Evolutionary conservation across 2,888 invertebrate genomes (phyloP).

Genomic region (Himalopsyche kuldschensis): DNA sequence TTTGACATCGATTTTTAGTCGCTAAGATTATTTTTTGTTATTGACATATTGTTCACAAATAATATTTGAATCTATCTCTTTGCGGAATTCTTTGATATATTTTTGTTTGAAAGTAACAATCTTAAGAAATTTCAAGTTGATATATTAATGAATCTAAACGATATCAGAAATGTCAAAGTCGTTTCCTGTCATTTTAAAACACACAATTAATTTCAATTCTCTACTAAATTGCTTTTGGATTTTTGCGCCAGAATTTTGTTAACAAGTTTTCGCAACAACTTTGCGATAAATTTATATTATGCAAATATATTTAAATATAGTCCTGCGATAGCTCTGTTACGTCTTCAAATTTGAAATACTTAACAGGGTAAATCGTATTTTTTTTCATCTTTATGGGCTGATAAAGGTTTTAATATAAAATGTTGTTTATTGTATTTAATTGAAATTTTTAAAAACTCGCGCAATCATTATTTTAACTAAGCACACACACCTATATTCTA

Average conservation of each 20-base stretch:
- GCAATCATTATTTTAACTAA: too few relatives aligned
- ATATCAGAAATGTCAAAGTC: background rate
- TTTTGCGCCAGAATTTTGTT: background rate
- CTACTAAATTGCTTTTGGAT: background rate
- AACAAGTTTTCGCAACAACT: background rate
- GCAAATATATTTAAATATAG: background rate
- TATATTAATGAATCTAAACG: background rate
- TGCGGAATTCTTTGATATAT: too few relatives aligned
- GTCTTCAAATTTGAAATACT: background rate
- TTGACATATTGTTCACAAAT: too few relatives aligned
- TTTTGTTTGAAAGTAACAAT: too few relatives aligned
- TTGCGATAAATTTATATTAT: background rate
- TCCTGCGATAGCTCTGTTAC: background rate
- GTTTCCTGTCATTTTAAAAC: background rate
- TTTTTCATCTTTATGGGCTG: background rate
- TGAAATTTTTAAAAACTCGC: background rate
- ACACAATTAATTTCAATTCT: background rate
- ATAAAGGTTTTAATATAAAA: background rate
- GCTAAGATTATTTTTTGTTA: too few relatives aligned
- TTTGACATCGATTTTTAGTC: too few relatives aligned
- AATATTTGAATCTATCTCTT: too few relatives aligned
- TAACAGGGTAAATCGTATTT: background rate
- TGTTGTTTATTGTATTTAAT: background rate
- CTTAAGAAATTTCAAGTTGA: background rate
- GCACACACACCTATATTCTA: background rate